Evolutionary conservation across 2,113 vertebrate genomes (phyloP), one percentile per base, ranked within the genome.

Genomic region (Grallaria varia): DNA sequence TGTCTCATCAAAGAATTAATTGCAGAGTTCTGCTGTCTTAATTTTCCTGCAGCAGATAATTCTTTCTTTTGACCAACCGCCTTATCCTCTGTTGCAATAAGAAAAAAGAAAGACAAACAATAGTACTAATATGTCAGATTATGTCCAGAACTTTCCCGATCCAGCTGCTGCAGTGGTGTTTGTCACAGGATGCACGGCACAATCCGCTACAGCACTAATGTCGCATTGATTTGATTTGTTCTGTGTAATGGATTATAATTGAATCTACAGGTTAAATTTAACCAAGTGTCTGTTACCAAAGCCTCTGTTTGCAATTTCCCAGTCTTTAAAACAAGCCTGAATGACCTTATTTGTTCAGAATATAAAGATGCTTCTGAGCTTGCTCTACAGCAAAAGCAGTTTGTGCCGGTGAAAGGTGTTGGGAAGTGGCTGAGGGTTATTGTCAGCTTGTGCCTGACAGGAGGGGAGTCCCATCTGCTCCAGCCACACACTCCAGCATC

Each of bases 211-310:
- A 71, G 71, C 72, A n/a, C 77, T 87, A 88, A 47, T 0, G 0
- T 74, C 55, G 33, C 40, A 11, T 31, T 90, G 79, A 88, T 92
- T 86, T 74, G 69, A 85, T 96, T 85, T 91, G 22, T 71, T 93
- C 95, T 75, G 31, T 71, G 64, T 91, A 91, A 86, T 84, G 55
- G 68, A 52, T 40, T 74, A 52, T 92, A 95, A 92, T 71, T 93
- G 63, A 91, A 91, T 88, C 67, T 71, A 52, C 59, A 83, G 60
- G 79, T 92, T 95, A 88, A 92, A 86, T 77, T 74, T 90, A 90
- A 94, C 31, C 0, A 12, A 52, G 14, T 45, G 9, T 19, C 59
- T 66, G 16, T 83, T 87, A 77, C 59, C 68, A 59, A 84, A 88
- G 39, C 40, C 9, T 31, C 31, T 74, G 21, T 66, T 79, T 73